Evolutionary conservation across 2,888 invertebrate species (phyloP).

Genomic region (Stratiomys singularior): DNA sequence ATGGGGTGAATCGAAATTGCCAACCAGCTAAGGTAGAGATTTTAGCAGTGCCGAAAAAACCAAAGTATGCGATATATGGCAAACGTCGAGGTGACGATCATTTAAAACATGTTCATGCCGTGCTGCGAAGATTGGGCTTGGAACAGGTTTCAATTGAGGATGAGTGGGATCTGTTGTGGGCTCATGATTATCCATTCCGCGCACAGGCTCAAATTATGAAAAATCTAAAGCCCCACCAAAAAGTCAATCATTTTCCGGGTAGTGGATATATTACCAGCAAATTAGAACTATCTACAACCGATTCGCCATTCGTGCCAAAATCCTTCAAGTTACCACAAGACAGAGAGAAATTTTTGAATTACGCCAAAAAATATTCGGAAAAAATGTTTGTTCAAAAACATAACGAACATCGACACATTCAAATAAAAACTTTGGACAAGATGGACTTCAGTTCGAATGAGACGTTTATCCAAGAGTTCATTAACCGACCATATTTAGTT

Average conservation of each 20-base stretch:
- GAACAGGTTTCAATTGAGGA: constrained; percentile 68
- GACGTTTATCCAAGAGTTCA: constrained; percentile 91
- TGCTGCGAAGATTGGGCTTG: constrained; percentile 82
- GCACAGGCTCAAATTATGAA: constrained; percentile 64
- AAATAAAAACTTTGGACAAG: constrained; percentile 75
- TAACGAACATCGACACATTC: constrained; percentile 90
- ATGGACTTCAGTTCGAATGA: constrained; percentile 76
- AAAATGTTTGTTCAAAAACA: constrained; percentile 90
- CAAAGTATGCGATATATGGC: constrained; percentile 72
- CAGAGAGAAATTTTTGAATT: constrained; percentile 75
- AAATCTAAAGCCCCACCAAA: constrained; percentile 76
- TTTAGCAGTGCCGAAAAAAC: constrained; percentile 53
- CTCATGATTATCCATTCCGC: constrained; percentile 90
- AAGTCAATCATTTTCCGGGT: constrained; percentile 94
- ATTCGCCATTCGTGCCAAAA: constrained; percentile 82
- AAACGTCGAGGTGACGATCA: constrained; percentile 69
- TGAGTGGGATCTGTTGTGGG: constrained; percentile 91
- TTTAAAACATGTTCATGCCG: constrained; percentile 78
- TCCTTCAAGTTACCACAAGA: constrained; percentile 89
- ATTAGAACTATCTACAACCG: constrained; percentile 84
- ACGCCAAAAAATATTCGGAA: constrained; percentile 73
- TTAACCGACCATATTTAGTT: constrained; percentile 87
- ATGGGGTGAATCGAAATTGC: background rate
- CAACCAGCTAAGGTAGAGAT: too few relatives aligned
- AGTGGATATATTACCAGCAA: constrained; percentile 94